Evolutionary conservation across 2,113 vertebrate species (phyloP), one percentile per base, ranked within the genome.

Genomic region (Lontra canadensis): DNA sequence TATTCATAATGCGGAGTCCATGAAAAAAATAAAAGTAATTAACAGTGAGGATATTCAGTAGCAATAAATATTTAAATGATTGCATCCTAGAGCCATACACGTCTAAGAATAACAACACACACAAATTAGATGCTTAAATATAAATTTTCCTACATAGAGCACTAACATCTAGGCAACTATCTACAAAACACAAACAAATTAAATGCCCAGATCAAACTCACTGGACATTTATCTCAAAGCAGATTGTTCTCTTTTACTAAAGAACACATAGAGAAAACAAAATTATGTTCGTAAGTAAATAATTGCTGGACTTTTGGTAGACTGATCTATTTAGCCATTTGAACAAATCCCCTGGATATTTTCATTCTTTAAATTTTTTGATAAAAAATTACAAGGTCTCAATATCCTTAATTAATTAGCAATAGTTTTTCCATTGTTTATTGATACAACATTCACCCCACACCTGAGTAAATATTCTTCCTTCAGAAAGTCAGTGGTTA

Each of bases 401-500:
- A 81, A 69, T 79, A 52, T 52, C 89, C 25, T 65, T 90, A 61
- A 95, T 91, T 90, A 96, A 95, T 39, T 94, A 96, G 7, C 39
- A 91, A 67, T 90, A 88, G 69, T 89, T 4, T 95, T 88, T 96
- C 94, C 57, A 76, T 71, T 78, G 88, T 96, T 97, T 96, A 90
- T 93, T 98, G 96, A 96, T 96, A n/a, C 6, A 96, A 82, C 92
- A 82, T 49, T 97, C 15, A 31, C 88, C 83, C 92, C 80, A 86
- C 94, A 98, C 87, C 95, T 98, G 97, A 94, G 69, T 97, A 98
- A 98, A 98, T 83, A 98, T 29, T 63, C 93, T n/a, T 91, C 78
- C 71, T 55, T 83, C 20, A 90, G 87, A 96, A 94, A 93, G 71
- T 82, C 83, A 39, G 63, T 78, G 1, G 69, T 86, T 44, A 71